Evolutionary conservation across 2,113 vertebrate genomes (phyloP), one percentile per base, ranked within the genome.

Genomic region (Pitta sordida): DNA sequence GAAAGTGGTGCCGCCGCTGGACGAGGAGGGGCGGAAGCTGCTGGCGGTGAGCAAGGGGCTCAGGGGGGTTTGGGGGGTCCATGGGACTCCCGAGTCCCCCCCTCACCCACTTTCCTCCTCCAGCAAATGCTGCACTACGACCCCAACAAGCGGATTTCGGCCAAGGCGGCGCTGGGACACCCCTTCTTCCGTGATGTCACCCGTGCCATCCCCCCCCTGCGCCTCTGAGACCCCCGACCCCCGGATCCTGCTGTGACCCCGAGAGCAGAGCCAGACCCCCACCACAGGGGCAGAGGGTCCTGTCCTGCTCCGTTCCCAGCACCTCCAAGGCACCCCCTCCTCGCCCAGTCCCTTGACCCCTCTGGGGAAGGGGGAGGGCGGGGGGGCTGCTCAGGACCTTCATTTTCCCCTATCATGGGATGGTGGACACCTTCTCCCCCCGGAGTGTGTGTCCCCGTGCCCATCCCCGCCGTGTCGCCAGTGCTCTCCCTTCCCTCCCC

Each of bases 41-140:
- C 97, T 99, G 15, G 98, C 97, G 94, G 99, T 99, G 90, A 99
- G 98, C 32, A 13, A 55, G 18, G 52, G 52, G 7, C 53, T 55
- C 53, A 21, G 30, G 30, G 19, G 18, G 53, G 5, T 6, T 12
- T 21, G 19, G 30, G 30, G 53, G 53, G 53, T 12, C 7, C 4
- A 7, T n/a, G 53, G 30, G 30, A 32, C 7, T 30, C 30, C 53
- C 7, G 30, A 32, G 20, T 3, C 24, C 55, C 56, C 48, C 75
- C 10, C 8, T 43, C 83, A 52, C 83, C 30, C 41, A 62, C 27
- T 15, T 17, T 58, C 37, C 49, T 23, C 65, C 83, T 96, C 64
- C 94, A 99, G 99, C 98, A 98, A 98, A 99, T 99, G 99, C 97
- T 99, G 82, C 98, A 98, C 81, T 99, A 99, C 9, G 99, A 99